phyloP scores from a whole-genome alignment of 1,140 invertebrate species.

The Philaenus spumarius region DNA sequence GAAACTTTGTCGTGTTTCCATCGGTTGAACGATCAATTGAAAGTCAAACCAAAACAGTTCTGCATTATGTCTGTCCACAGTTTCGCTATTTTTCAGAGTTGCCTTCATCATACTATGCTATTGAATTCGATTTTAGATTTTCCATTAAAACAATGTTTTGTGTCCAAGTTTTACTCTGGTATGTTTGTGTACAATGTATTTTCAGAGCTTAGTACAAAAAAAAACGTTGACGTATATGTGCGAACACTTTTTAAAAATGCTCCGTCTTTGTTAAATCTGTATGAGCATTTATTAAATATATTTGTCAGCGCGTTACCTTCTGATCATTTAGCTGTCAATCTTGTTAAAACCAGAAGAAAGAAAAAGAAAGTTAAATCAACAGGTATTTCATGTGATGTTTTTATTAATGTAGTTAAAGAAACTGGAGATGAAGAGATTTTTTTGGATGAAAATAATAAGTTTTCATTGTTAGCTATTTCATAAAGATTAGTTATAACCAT shows the following conservation, averaged over 20 bases:
- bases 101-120: slow-evolving; percentile 50
- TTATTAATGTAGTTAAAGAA: background rate
- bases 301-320: background rate
- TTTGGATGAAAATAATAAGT: slow-evolving; percentile 1
- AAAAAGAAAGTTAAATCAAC: slow-evolving; percentile 1
- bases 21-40: slow-evolving; percentile 51
- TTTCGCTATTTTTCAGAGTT: slow-evolving; percentile 67
- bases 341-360: background rate
- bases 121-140: slow-evolving; percentile 56
- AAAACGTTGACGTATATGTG: slow-evolving; percentile 18
- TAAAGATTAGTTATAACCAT: no score
- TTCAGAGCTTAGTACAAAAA: slow-evolving; percentile 15
- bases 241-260: slow-evolving; percentile 9
- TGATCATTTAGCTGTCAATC: background rate
- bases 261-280: slow-evolving; percentile 15
- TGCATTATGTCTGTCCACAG: slow-evolving; percentile 51
- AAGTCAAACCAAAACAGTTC: slow-evolving; percentile 48
- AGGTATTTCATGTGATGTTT: background rate
- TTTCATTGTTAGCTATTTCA: no score
- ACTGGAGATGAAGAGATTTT: background rate
- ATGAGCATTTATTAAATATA: slow-evolving; percentile 1
- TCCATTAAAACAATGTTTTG: slow-evolving; percentile 46
- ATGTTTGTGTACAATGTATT: slow-evolving; percentile 67
- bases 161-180: slow-evolving; percentile 58
- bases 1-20: slow-evolving; percentile 55